Percentiles rank a stretch among this genome's conserved stretches.
Conservation (phyloP, 2,888 invertebrate species). For the Tolmerus cingulatus region DNA sequence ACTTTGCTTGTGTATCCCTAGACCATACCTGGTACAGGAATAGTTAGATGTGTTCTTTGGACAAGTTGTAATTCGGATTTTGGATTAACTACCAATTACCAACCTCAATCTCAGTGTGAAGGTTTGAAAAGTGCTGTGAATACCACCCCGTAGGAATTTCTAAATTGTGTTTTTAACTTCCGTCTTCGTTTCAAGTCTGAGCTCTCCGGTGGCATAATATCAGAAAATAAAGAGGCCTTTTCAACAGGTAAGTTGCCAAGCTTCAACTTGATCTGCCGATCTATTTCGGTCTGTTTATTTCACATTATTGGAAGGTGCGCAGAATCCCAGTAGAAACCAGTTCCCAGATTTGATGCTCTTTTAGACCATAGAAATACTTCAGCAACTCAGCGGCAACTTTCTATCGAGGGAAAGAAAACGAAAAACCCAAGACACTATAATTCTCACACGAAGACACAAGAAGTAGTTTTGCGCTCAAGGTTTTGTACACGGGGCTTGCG, state of each 20-base stretch:
- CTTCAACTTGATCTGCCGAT: not conserved
- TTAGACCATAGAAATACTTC: not conserved
- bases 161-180: not conserved
- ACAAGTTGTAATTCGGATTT: not conserved
- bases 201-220: not conserved
- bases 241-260: not conserved
- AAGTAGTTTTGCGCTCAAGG: not conserved
- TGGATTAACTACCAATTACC: not conserved
- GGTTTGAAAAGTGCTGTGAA: not conserved
- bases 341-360: not conserved
- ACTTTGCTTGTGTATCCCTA: not conserved
- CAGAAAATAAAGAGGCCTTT: not conserved
- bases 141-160: not conserved
- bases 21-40: not conserved
- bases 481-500: not conserved
- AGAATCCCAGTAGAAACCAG: constrained; percentile 7
- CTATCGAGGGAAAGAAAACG: constrained; percentile 11
- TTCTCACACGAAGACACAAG: not conserved
- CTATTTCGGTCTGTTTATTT: constrained; percentile 1
- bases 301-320: not conserved
- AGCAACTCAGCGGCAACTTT: constrained; percentile 7
- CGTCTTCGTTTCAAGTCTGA: not conserved
- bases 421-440: not conserved
- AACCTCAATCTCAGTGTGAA: not conserved
- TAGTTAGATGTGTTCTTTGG: not conserved